Evolutionary conservation across 2,797 vertebrate genomes (phyloP).

Genomic region (Heteromormyrus szaboi): DNA sequence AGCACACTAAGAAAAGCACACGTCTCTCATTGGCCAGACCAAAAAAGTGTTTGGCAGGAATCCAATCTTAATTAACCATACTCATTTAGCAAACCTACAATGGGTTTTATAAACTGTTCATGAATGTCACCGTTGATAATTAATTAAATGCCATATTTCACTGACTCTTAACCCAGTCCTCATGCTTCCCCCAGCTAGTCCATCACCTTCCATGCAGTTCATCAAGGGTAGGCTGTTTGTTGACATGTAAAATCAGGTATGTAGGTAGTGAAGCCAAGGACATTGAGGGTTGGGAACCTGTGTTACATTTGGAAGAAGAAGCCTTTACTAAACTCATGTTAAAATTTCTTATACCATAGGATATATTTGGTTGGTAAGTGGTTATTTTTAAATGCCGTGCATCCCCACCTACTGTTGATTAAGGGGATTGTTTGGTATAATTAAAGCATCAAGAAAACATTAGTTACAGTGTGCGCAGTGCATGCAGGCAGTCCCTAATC

Average conservation of each 20-base stretch:
- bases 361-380: not conserved
- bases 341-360: not conserved
- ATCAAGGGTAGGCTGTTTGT: not conserved
- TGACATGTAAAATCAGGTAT: not conserved
- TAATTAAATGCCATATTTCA: not conserved
- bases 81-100: not conserved
- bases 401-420: not conserved
- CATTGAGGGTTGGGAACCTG: not conserved
- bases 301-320: not conserved
- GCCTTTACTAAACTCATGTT: not conserved
- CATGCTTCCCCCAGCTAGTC: not conserved
- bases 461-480: not conserved
- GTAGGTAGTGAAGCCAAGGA: not conserved
- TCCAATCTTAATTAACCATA: not conserved
- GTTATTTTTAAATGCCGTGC: not conserved
- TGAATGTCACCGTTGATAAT: not conserved
- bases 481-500: slow-evolving; percentile 6
- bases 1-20: not conserved
- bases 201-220: not conserved
- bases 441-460: not conserved
- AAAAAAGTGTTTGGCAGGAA: not conserved
- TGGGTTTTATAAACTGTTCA: not conserved
- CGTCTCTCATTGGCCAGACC: not conserved
- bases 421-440: slow-evolving; percentile 1
- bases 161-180: not conserved